A percentile compares a stretch with the other conserved stretches of the same genome.
phyloP scores from a whole-genome alignment of 2,888 invertebrate species.

The Troilus luridus region DNA sequence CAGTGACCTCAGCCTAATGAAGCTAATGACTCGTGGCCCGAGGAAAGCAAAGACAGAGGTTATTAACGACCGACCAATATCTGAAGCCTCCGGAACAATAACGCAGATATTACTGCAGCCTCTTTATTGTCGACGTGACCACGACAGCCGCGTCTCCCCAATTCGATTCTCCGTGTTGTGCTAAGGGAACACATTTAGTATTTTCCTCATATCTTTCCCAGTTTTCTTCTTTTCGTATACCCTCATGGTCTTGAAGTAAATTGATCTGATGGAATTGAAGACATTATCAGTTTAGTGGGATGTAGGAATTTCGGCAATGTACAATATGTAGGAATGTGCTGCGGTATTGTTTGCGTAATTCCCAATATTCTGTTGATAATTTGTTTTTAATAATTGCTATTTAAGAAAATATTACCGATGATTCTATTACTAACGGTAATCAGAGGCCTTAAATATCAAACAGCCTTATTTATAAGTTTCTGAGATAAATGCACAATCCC shows the following conservation, averaged over 20 bases:
- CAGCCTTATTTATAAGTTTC: too few species aligned
- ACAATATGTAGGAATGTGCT: neutral
- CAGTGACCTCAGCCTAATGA: neutral
- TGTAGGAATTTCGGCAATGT: neutral
- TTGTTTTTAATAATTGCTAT: too few species aligned
- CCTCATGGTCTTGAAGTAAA: neutral
- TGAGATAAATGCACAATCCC: too few species aligned
- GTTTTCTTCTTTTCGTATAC: neutral
- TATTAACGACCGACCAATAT: constrained; percentile 39
- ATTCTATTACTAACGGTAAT: too few species aligned
- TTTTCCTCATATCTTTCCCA: neutral
- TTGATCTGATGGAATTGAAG: neutral
- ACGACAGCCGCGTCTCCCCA: neutral
- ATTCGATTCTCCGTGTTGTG: neutral
- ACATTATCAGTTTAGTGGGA: neutral
- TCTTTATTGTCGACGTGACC: constrained; percentile 24
- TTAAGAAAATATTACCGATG: too few species aligned
- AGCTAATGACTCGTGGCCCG: constrained; percentile 10
- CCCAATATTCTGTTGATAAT: too few species aligned
- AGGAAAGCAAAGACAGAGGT: neutral
- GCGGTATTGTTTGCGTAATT: too few species aligned
- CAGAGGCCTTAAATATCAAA: too few species aligned
- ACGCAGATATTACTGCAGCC: constrained; percentile 23
- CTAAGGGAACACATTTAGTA: neutral
- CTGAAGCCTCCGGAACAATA: neutral